A percentile compares a stretch with the other conserved stretches of the same genome.
Evolutionary conservation across 2,797 vertebrate genomes (phyloP).

Genomic region (Urosaurus nigricauda): DNA sequence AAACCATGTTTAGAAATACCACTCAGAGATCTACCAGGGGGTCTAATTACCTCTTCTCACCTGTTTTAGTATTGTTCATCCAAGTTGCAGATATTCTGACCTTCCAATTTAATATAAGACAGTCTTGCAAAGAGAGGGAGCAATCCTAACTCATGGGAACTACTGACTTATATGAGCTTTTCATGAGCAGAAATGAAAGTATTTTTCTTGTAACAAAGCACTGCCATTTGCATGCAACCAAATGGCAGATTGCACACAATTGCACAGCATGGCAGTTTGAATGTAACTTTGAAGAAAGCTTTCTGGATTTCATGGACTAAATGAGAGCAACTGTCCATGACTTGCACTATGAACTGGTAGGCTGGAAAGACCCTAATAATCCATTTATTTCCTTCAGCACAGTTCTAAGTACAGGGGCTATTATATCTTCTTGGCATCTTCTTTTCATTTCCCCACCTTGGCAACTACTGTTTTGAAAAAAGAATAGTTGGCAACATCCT

Average conservation of each 20-base stretch:
- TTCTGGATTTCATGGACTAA: not conserved
- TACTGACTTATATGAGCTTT: not conserved
- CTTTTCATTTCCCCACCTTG: constrained; percentile 76
- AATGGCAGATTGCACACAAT: not conserved
- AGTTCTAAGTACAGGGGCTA: constrained; percentile 74
- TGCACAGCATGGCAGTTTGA: not conserved
- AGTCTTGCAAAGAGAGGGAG: not conserved
- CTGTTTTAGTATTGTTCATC: not conserved
- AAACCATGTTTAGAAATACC: not conserved
- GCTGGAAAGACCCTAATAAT: constrained; percentile 76
- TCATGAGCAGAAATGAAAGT: not conserved
- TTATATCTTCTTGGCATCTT: constrained; percentile 77
- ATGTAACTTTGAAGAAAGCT: not conserved
- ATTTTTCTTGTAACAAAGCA: not conserved
- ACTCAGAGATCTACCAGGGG: not conserved
- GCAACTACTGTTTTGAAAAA: constrained; percentile 64
- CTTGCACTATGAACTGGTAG: constrained; percentile 50
- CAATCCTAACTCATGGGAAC: not conserved
- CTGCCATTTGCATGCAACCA: not conserved
- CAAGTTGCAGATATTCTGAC: not conserved
- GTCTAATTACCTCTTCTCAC: not conserved
- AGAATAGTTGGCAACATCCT: constrained; percentile 74
- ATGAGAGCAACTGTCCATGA: not conserved
- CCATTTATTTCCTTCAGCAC: constrained; percentile 67
- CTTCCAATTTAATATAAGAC: not conserved